phyloP scores from a whole-genome alignment of 2,797 vertebrate genomes.

The Nannoperca obscura region DNA sequence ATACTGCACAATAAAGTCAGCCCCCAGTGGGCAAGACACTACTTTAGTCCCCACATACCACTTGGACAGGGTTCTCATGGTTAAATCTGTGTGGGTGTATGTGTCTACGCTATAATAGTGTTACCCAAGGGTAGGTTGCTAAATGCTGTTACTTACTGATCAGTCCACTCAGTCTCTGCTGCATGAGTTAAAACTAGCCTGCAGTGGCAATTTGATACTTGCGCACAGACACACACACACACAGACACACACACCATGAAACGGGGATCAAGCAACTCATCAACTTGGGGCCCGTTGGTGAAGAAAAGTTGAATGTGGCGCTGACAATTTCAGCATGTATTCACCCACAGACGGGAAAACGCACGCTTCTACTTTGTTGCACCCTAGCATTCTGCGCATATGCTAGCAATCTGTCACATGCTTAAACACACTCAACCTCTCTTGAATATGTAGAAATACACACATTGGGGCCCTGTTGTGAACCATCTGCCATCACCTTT shows the following conservation, averaged over 20 bases:
- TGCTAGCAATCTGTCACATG: constrained; percentile 65
- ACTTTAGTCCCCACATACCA: constrained; percentile 35
- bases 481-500: constrained; percentile 76
- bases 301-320: constrained; percentile 57
- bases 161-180: constrained; percentile 36
- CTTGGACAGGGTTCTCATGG: constrained; percentile 20
- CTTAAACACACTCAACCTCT: constrained; percentile 48
- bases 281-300: constrained; percentile 37
- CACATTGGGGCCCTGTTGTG: constrained; percentile 58
- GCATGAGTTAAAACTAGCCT: constrained; percentile 54
- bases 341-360: constrained; percentile 27
- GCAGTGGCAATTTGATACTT: constrained; percentile 51
- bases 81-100: constrained; percentile 33
- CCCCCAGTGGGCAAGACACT: constrained; percentile 16
- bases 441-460: constrained; percentile 56
- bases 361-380: constrained; percentile 23
- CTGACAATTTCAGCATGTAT: constrained; percentile 59
- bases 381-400: constrained; percentile 38
- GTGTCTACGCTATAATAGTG: constrained; percentile 33
- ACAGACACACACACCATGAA: constrained; percentile 26
- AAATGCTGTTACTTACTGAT: constrained; percentile 60
- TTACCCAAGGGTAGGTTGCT: constrained; percentile 52
- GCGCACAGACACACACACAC: background rate
- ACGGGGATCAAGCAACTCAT: constrained; percentile 51
- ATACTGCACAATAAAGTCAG: constrained; percentile 37